These are phyloP conservation scores for Ceratotherium simum DNA, from an alignment of 2,113 vertebrate genomes.

Conservation along the genomic window DNA sequence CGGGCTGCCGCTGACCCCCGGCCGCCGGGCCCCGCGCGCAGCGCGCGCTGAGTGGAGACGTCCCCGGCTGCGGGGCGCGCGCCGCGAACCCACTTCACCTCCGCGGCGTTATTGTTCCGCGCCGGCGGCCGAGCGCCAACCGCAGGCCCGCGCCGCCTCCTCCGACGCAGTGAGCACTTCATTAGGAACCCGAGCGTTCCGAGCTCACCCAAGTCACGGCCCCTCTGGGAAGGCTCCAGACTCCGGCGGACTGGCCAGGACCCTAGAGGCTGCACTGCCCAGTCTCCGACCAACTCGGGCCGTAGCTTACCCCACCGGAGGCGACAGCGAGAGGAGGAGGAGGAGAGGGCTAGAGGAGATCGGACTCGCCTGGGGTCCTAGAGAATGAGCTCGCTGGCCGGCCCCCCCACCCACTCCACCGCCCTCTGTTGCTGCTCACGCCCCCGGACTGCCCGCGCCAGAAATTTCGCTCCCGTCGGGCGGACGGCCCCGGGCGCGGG, in stretches of 20 bases:
- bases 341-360: background rate
- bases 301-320: conserved; percentile 54
- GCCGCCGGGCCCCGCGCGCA: background rate
- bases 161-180: conserved; percentile 64
- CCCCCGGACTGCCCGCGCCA: conserved; percentile 25
- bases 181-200: conserved; percentile 27
- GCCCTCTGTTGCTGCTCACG: background rate
- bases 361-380: background rate
- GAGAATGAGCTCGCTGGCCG: background rate
- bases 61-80: background rate
- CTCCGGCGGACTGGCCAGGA: background rate
- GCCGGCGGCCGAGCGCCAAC: conserved; percentile 63
- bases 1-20: background rate
- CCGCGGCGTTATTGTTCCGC: conserved; percentile 73
- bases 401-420: background rate
- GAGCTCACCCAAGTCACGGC: background rate
- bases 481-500: background rate
- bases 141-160: conserved; percentile 63
- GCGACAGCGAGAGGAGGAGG: background rate
- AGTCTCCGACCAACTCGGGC: background rate
- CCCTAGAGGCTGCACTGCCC: background rate
- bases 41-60: background rate
- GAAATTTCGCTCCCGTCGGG: background rate
- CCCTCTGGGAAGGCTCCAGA: background rate
- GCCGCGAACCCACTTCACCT: conserved; percentile 24